Conservation (phyloP, 2,888 invertebrate genomes). For the Zaprionus obscuricornis region DNA sequence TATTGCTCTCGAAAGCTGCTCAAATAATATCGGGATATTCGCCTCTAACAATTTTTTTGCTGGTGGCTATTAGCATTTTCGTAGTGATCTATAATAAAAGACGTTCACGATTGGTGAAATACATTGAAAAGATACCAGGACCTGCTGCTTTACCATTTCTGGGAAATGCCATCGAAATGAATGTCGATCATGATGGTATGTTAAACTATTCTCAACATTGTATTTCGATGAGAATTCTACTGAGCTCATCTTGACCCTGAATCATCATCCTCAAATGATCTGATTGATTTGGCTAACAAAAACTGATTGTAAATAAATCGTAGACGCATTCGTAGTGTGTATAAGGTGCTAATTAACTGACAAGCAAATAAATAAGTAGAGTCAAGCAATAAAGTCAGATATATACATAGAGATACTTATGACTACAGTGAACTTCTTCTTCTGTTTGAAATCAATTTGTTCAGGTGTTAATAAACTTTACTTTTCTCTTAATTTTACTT, state of each 20-base stretch:
- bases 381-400: constrained; percentile 24
- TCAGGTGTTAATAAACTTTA: constrained; percentile 63
- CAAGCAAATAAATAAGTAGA: constrained; percentile 15
- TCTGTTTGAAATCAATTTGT: not conserved
- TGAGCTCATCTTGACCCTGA: constrained; percentile 60
- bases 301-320: constrained; percentile 41
- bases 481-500: constrained; percentile 38
- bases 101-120: constrained; percentile 82
- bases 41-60: constrained; percentile 78
- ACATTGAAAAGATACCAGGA: constrained; percentile 86
- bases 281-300: constrained; percentile 53
- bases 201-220: constrained; percentile 14
- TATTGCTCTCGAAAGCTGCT: constrained; percentile 76
- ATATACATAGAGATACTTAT: constrained; percentile 1
- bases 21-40: constrained; percentile 81
- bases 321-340: constrained; percentile 4
- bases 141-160: constrained; percentile 86
- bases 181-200: constrained; percentile 86
- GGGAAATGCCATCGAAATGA: constrained; percentile 86
- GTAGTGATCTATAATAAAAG: constrained; percentile 80
- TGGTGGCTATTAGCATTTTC: constrained; percentile 69
- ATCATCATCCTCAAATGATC: constrained; percentile 27
- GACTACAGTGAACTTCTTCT: not conserved
- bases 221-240: constrained; percentile 17
- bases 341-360: constrained; percentile 65